phyloP scores from a whole-genome alignment of 2,888 invertebrate species.

The Mantis religiosa region DNA sequence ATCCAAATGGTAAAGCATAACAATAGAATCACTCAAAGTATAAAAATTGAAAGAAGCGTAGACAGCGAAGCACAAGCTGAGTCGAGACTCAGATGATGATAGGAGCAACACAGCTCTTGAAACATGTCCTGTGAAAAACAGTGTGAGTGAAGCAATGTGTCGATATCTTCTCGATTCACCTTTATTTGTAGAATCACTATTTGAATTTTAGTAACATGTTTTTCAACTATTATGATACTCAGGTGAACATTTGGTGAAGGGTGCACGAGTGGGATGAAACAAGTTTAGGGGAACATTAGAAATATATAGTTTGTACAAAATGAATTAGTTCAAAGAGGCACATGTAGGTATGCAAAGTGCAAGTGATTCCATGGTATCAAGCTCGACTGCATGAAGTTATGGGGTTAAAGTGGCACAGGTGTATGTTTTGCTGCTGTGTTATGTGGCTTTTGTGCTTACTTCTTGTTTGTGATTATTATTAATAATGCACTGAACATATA shows the following conservation, averaged over 20 bases:
- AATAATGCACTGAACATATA: not conserved
- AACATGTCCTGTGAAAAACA: no score
- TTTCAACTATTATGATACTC: no score
- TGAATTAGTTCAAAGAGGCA: not conserved
- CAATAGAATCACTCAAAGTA: no score
- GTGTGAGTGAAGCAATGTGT: no score
- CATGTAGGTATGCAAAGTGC: not conserved
- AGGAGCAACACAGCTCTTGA: no score
- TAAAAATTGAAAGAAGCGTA: no score
- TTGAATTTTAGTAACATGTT: no score
- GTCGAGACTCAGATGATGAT: no score
- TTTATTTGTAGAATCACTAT: no score
- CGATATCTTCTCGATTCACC: no score
- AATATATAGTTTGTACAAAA: not conserved
- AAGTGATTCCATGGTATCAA: not conserved
- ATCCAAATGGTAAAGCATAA: no score
- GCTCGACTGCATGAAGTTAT: not conserved
- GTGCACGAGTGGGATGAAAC: not conserved
- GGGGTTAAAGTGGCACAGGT: not conserved
- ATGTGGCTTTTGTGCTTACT: not conserved
- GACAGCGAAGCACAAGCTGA: no score
- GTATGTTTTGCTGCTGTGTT: not conserved
- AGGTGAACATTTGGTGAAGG: not conserved
- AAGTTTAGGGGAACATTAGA: not conserved
- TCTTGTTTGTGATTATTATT: not conserved